Evolutionary conservation across 2,797 vertebrate genomes (phyloP), one percentile per base, ranked within the genome.

Genomic region (Pseudochirops corinnae): DNA sequence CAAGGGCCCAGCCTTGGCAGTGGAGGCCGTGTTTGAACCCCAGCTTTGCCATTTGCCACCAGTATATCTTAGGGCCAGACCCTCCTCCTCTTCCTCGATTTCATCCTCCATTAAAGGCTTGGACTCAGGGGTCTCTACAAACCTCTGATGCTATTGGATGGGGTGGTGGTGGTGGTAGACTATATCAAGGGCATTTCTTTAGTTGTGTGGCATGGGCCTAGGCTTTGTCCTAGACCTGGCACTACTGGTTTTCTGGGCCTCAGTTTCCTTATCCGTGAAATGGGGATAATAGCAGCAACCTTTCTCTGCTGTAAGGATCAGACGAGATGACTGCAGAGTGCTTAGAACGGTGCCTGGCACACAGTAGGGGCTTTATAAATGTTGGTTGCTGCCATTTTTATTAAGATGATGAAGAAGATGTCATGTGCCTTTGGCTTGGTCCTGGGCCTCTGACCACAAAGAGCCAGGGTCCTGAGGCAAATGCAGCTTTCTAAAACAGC

Each of bases 31-130:
- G 33, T 9, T 28, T 74, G 56, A 92, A 95, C 26, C 0, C 26
- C 16, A 1, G 14, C 1, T 92, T 21, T 67, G 56, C 28, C n/a
- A 26, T 91, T 56, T n/a, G 14, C 67, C 90, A 74, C 13, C 67
- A 57, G 18, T 13, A 53, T 56, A 92, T 52, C 52, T 53, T 53
- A 31, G 91, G 31, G 52, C 0, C 82, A 10, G 74, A 92, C 52
- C 94, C 92, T 56, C 91, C 94, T 91, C 55, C 92, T 92, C 55
- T 92, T 92, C 60, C 90, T 95, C 4, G 31, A 28, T 56, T n/a
- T 95, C 67, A 90, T 46, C 33, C 55, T n/a, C n/a, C n/a, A 46
- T 39, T 9, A 46, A 39, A 87, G 21, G 39, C 74, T 87, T 26
- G 7, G 39, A 87, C 74, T 87, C 39, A 11, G 24, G 39, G 74